Base-by-base conservation (phyloP, 1,140 invertebrate species). In the Nylanderia fulva region DNA sequence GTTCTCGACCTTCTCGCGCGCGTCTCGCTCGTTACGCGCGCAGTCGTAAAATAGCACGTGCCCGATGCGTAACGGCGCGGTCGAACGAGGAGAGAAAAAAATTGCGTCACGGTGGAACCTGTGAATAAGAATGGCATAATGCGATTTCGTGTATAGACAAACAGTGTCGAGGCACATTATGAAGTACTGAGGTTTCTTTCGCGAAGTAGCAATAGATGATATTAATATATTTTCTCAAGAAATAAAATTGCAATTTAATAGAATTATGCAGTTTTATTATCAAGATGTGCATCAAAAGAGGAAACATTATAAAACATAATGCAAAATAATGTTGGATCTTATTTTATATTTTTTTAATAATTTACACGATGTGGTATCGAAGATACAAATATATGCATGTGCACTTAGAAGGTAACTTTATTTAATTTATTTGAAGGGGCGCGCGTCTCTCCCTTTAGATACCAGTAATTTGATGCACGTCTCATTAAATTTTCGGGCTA, bases 41-140 rank as follows among this genome's bases (percentile, higher is more conserved):
- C 56, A 52, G 11, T 88, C 87, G 75, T 88, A 88, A 88, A 88
- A 88, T 86, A 88, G 86, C 87, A 87, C 86, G 74, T 74, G 82
- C 86, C 13, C 39, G 58, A 52, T 69, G 29, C 69, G 80, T 84
- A 86, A 87, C 48, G 58, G 74, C 74, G 27, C 48, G 9, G 54
- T 15, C 60, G 61, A 68, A 13, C 29, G 8, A 36, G 68, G n/a
- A 68, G 64, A 77, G 33, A 33, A 64, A 52, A 66, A 13, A 13
- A 48, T 48, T n/a, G 58, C 58, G n/a, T 64, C 27, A 24, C 60
- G 27, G 13, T 24, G n/a, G 24, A 27, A 48, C 8, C 48, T 29
- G 61, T 33, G 13, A 79, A 79, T 68, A 7, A 45, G 15, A 79
- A 27, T 64, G 60, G 6, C 3, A 58, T 27, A 36, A n/a, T 4